A percentile compares a stretch with the other conserved stretches of the same genome.
These are phyloP conservation scores for Hecatera dysodea DNA, from an alignment of 2,888 invertebrate genomes.

Conservation along the genomic window DNA sequence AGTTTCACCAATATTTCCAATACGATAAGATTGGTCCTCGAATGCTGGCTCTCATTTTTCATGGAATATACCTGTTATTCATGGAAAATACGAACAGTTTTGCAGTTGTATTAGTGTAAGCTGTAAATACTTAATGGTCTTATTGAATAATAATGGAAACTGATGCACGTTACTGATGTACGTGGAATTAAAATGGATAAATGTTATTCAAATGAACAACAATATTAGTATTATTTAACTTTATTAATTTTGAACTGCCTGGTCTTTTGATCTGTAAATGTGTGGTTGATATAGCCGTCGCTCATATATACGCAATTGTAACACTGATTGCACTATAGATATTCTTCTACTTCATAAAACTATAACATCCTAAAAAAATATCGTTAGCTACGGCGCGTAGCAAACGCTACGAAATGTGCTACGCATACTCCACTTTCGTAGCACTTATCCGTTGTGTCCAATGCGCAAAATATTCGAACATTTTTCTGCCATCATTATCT, in stretches of 20 bases:
- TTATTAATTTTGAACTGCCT: no score
- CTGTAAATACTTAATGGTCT: background rate
- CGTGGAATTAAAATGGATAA: no score
- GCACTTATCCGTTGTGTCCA: background rate
- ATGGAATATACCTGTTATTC: constrained; percentile 5
- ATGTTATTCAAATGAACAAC: no score
- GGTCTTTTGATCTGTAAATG: no score
- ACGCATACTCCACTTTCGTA: background rate
- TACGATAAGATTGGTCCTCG: constrained; percentile 13
- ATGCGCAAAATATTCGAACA: constrained; percentile 7
- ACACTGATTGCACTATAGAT: no score
- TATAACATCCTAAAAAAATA: background rate
- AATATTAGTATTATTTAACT: no score
- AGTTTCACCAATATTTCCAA: constrained; percentile 19
- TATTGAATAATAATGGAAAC: background rate
- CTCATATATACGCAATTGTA: no score
- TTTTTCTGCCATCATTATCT: constrained; percentile 33
- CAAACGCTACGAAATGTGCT: constrained; percentile 10
- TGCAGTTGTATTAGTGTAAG: background rate
- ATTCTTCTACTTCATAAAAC: background rate
- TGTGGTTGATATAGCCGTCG: no score
- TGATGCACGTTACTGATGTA: background rate
- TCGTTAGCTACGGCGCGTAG: constrained; percentile 22
- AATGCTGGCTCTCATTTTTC: constrained; percentile 26
- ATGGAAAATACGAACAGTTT: background rate